Evolutionary conservation across 2,113 vertebrate genomes (phyloP).

Genomic region (Otocyon megalotis): DNA sequence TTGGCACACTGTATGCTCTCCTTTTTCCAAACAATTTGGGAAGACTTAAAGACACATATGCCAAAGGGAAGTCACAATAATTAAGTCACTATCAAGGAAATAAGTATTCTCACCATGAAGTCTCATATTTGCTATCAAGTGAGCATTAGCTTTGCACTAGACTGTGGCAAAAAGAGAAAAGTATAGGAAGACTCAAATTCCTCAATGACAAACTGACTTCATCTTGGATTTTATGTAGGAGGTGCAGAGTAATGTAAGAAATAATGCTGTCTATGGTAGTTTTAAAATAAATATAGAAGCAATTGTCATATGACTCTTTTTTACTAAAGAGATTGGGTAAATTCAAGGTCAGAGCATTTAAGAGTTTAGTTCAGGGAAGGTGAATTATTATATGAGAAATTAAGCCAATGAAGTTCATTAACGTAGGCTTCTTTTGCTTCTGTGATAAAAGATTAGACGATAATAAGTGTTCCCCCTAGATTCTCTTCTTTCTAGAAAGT

Average conservation of each 20-base stretch:
- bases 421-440: background rate
- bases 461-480: background rate
- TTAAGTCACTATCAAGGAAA: background rate
- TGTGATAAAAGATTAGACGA: background rate
- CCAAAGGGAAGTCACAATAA: background rate
- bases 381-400: constrained; percentile 5
- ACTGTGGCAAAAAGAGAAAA: background rate
- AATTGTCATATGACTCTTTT: background rate
- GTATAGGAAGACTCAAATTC: background rate
- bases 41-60: background rate
- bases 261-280: background rate
- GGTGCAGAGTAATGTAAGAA: background rate
- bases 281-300: background rate
- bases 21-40: background rate
- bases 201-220: background rate
- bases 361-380: background rate
- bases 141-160: background rate
- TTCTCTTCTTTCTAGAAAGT: background rate
- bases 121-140: background rate
- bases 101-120: background rate
- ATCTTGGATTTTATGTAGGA: background rate
- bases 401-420: background rate
- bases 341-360: constrained; percentile 22
- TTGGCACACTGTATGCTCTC: background rate
- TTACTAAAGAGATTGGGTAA: background rate